phyloP scores from a whole-genome alignment of 2,888 invertebrate species.

The Cheilosia urbana region DNA sequence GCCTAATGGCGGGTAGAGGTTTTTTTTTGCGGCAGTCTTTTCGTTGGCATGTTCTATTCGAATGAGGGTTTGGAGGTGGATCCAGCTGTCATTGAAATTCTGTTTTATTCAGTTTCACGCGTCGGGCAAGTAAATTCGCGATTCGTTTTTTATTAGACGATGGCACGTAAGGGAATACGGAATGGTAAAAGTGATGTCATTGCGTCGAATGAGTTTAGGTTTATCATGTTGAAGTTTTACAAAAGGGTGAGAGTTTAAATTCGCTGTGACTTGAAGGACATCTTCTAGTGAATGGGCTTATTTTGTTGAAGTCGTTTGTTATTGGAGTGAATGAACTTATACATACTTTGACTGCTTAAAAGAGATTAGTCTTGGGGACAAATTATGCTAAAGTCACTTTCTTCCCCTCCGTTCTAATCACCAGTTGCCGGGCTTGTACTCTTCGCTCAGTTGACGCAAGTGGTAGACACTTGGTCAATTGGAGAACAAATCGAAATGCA shows the following conservation, averaged over 20 bases:
- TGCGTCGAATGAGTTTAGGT: not conserved
- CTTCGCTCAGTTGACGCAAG: too few species aligned
- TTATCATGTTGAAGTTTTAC: not conserved
- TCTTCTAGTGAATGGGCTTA: not conserved
- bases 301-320: not conserved
- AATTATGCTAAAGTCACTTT: too few species aligned
- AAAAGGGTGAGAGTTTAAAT: not conserved
- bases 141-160: slow-evolving; percentile 23
- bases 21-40: not conserved
- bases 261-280: slow-evolving; percentile 11
- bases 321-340: not conserved
- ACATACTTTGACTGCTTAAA: not conserved
- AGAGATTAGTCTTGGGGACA: too few species aligned
- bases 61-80: not conserved
- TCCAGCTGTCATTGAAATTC: slow-evolving; percentile 2
- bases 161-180: slow-evolving; percentile 4
- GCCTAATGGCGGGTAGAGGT: slow-evolving; percentile 21
- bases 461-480: too few species aligned
- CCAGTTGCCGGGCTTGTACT: too few species aligned
- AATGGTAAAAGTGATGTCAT: slow-evolving; percentile 30
- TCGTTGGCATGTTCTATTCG: slow-evolving; percentile 2
- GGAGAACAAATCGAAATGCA: too few species aligned
- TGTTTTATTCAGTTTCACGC: slow-evolving; percentile 3
- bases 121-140: slow-evolving; percentile 16
- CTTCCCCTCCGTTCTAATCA: too few species aligned